Base-by-base conservation (phyloP, 2,888 invertebrate species). In the Chrysolina americana region DNA sequence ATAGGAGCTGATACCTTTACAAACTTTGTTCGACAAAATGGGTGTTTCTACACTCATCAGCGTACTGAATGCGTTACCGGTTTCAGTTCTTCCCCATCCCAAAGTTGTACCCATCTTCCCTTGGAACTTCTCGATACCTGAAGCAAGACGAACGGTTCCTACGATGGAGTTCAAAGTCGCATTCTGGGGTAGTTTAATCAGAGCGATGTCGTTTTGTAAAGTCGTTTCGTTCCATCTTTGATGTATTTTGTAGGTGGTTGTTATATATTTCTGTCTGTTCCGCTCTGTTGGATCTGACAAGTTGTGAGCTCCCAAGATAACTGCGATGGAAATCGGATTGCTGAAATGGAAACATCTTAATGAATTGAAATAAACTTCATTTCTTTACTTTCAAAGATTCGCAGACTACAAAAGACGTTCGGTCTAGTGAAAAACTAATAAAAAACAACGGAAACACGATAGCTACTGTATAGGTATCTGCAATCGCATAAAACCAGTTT, bases 21-120 rank as follows among this genome's bases (percentile, higher is more conserved):
- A 81, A 4, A 11, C 70, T 21, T 28, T 63, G 56, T 80, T 80
- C 9, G 75, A 50, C 28, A 80, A 63, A 47, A 80, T 64, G 9
- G 23, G 19, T 11, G 75, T 73, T n/a, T 74, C 65, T 0, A 78
- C 76, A 48, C 76, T 66, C 41, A 59, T 73, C 21, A 81, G 53
- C 23, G 71, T 50, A n/a, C 47, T 66, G 10, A 78, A 79, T 5
- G 62, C 10, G 8, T 9, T 17, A 13, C 53, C 65, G 23, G 41
- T 56, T 15, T 74, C 72, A n/a, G 78, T 79, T 48, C 17, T 5
- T 3, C 79, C 78, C 78, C 78, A 79, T 59, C 80, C 80, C 19
- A 77, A 59, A 15, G 73, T 68, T 10, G 71, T 77, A 5, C 77
- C 77, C 36, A 13, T 66, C 64, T 36, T 50, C 21, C 65, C 68